Evolutionary conservation across 2,113 vertebrate species (phyloP).

Genomic region (Myrmecophaga tridactyla): DNA sequence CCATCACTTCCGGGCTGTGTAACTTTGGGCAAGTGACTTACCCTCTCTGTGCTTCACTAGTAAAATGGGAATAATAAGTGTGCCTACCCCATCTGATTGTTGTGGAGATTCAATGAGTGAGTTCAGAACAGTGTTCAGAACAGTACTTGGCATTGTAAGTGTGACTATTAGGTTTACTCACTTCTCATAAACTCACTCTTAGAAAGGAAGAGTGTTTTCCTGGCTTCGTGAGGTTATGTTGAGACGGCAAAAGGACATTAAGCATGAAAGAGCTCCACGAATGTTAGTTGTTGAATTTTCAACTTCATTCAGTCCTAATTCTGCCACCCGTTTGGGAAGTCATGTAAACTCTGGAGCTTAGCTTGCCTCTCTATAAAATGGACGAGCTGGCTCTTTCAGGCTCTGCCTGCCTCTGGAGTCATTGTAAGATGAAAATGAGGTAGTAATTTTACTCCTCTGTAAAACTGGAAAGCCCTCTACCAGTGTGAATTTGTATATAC

Average conservation of each 20-base stretch:
- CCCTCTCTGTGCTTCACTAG: not conserved
- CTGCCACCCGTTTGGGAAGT: not conserved
- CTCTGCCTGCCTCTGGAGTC: not conserved
- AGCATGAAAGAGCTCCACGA: not conserved
- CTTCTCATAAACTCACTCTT: not conserved
- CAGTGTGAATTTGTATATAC: not conserved
- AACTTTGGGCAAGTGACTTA: not conserved
- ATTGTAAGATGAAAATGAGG: rapidly evolving
- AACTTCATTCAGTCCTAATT: not conserved
- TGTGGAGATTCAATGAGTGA: not conserved
- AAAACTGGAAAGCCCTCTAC: not conserved
- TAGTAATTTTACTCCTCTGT: not conserved
- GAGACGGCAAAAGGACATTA: not conserved
- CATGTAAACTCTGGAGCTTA: not conserved
- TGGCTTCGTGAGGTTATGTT: not conserved
- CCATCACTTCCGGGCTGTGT: not conserved
- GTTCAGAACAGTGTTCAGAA: rapidly evolving
- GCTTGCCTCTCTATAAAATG: not conserved
- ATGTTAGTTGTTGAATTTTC: not conserved
- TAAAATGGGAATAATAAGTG: not conserved
- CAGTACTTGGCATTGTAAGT: no score
- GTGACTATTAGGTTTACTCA: not conserved
- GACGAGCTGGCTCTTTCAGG: not conserved
- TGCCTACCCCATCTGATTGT: not conserved
- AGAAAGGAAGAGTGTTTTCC: not conserved